phyloP scores from a whole-genome alignment of 1,140 invertebrate species.

The Argopecten irradians region DNA sequence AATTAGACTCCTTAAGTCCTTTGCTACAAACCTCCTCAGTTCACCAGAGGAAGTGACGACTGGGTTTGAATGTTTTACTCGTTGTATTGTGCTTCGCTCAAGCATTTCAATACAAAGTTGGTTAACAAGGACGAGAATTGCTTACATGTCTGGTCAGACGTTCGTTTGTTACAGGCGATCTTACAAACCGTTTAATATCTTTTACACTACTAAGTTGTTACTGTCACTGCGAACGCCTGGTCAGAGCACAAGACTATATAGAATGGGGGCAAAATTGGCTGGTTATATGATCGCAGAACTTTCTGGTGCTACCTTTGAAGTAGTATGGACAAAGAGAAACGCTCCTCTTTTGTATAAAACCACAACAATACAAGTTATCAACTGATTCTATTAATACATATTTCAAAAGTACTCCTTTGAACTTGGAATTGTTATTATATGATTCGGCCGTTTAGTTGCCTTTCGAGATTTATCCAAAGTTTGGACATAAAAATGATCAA shows the following conservation, averaged over 20 bases:
- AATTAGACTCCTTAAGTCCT: too few relatives aligned
- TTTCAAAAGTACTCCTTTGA: too few relatives aligned
- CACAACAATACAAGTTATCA: too few relatives aligned
- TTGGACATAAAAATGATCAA: too few relatives aligned
- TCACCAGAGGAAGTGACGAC: background rate
- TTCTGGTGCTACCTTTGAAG: background rate
- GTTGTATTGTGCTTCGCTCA: background rate
- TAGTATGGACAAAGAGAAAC: background rate
- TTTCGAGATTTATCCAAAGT: too few relatives aligned
- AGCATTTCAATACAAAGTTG: conserved; percentile 18
- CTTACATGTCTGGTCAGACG: background rate
- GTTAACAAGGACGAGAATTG: background rate
- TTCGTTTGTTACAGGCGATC: background rate
- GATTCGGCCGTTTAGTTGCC: too few relatives aligned
- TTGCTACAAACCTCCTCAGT: too few relatives aligned
- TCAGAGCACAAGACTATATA: too few relatives aligned
- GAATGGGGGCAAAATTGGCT: too few relatives aligned
- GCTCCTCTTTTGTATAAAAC: too few relatives aligned
- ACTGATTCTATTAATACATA: too few relatives aligned
- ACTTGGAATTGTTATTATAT: too few relatives aligned
- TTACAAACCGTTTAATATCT: background rate
- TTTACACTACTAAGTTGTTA: background rate
- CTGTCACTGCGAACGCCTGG: background rate
- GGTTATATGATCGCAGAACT: background rate
- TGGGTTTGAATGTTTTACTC: background rate